Conservation (phyloP, 2,113 vertebrate species). For the Dascyllus trimaculatus region DNA sequence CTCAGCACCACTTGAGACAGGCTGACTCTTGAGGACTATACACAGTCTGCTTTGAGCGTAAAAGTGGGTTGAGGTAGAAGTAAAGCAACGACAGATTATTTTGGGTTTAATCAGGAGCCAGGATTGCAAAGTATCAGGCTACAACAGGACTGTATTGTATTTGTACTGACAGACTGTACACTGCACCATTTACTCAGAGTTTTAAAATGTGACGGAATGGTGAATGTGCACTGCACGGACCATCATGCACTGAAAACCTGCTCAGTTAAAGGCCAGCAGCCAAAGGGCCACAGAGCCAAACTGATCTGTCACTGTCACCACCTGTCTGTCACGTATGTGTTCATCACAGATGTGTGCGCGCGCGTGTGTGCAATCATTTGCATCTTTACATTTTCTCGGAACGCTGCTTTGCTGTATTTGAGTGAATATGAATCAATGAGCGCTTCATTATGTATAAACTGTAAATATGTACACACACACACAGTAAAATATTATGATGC, state of each 20-base stretch:
- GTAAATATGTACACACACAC: not conserved
- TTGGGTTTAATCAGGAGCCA: not conserved
- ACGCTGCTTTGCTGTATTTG: not conserved
- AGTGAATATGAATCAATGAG: too few relatives aligned
- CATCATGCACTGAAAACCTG: slow-evolving; percentile 15
- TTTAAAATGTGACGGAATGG: not conserved
- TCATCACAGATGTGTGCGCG: not conserved
- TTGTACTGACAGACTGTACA: not conserved
- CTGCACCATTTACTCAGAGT: not conserved
- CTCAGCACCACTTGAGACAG: slow-evolving; percentile 31
- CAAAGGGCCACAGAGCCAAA: slow-evolving; percentile 23
- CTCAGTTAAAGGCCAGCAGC: slow-evolving; percentile 22
- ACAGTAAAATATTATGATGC: slow-evolving; percentile 3
- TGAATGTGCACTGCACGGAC: not conserved
- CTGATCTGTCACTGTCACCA: slow-evolving; percentile 26
- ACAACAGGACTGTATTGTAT: too few relatives aligned
- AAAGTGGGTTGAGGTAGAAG: not conserved
- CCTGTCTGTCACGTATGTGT: not conserved
- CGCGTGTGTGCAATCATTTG: not conserved
- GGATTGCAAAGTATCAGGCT: not conserved
- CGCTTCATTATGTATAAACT: too few relatives aligned
- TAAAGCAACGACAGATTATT: not conserved
- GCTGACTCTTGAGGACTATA: slow-evolving; percentile 10
- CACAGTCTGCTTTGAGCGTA: not conserved
- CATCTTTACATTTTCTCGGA: not conserved